Conservation (phyloP, 2,113 vertebrate species). For the Brienomyrus brachyistius region DNA sequence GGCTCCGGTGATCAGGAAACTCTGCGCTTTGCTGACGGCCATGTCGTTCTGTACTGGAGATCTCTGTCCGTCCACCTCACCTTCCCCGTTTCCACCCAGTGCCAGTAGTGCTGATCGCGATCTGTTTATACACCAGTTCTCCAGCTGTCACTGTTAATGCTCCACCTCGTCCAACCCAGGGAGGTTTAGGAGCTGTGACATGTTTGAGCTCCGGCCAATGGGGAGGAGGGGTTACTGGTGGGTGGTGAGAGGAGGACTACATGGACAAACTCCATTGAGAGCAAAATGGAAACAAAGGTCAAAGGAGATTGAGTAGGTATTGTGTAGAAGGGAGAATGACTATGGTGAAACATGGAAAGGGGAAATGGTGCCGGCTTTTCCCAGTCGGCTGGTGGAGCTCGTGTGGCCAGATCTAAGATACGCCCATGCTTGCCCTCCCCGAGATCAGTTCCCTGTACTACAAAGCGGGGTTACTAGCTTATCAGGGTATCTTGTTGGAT, state of each 20-base stretch:
- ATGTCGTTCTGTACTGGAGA: slow-evolving; percentile 8
- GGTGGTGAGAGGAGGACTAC: neutral
- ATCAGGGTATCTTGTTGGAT: no score
- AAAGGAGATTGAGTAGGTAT: neutral
- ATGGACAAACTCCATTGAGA: neutral
- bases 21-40: slow-evolving; percentile 24
- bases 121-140: neutral
- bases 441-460: neutral
- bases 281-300: neutral
- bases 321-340: no score
- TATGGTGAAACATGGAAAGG: neutral
- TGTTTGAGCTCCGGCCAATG: neutral
- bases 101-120: neutral
- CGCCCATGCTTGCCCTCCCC: neutral
- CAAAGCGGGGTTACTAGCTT: no score
- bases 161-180: neutral
- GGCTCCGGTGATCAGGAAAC: slow-evolving; percentile 44
- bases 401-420: neutral
- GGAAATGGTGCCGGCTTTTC: neutral
- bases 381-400: neutral
- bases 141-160: neutral
- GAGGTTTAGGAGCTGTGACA: neutral
- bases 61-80: neutral
- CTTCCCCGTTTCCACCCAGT: neutral
- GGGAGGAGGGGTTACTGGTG: neutral